Evolutionary conservation across 2,888 invertebrate species (phyloP).

Genomic region (Beris morrisii): DNA sequence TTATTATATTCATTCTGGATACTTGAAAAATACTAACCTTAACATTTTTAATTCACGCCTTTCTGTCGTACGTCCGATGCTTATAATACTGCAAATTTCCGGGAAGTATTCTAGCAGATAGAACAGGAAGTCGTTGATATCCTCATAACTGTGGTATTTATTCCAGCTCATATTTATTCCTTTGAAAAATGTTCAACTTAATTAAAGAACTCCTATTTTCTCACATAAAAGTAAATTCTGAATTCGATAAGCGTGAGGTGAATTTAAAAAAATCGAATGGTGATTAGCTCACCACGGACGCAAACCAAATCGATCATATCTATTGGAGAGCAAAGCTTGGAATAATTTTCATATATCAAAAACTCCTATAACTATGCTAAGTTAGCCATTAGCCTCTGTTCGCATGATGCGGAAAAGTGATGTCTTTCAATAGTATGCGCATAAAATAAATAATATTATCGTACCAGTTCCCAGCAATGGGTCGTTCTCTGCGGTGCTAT

Average conservation of each 20-base stretch:
- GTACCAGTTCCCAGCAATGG: conserved; percentile 26
- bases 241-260: too few relatives aligned
- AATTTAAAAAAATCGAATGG: too few relatives aligned
- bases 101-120: conserved; percentile 70
- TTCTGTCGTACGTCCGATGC: conserved; percentile 74
- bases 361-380: too few relatives aligned
- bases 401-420: too few relatives aligned
- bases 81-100: conserved; percentile 68
- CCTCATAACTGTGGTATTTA: conserved; percentile 69
- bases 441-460: background rate
- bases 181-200: conserved; percentile 23
- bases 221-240: too few relatives aligned
- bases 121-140: conserved; percentile 72
- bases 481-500: conserved; percentile 19
- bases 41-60: conserved; percentile 71
- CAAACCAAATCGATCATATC: too few relatives aligned
- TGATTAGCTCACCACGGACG: too few relatives aligned
- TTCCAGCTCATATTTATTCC: conserved; percentile 67
- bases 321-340: too few relatives aligned
- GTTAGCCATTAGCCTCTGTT: too few relatives aligned
- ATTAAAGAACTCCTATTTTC: background rate
- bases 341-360: too few relatives aligned
- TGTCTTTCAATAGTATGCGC: too few relatives aligned
- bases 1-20: background rate
- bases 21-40: conserved; percentile 41